These are phyloP conservation scores for Tokudaia muenninki DNA, from an alignment of 2,797 vertebrate species.

Conservation along the genomic window DNA sequence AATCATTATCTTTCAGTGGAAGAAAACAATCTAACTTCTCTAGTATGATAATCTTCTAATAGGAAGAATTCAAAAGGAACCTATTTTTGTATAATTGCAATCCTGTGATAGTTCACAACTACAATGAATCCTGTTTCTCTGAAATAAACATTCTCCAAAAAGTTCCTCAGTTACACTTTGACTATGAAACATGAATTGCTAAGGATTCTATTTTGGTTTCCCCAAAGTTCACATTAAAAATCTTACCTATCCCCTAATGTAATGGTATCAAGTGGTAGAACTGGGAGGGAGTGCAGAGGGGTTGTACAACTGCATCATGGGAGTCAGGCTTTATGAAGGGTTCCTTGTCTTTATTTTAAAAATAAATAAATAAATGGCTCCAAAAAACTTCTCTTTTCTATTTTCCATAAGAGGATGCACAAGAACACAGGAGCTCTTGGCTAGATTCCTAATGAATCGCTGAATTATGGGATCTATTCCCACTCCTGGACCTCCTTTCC, in stretches of 20 bases:
- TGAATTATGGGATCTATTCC: not conserved
- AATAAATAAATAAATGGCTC: not conserved
- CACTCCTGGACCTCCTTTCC: not conserved
- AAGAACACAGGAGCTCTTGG: not conserved
- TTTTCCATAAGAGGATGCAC: not conserved
- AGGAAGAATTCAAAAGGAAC: not conserved
- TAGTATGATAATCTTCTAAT: not conserved
- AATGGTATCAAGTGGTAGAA: not conserved
- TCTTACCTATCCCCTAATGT: not conserved
- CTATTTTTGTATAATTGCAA: not conserved
- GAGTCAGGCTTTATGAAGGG: not conserved
- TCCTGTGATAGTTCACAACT: not conserved
- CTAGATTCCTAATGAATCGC: not conserved
- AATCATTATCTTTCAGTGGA: not conserved
- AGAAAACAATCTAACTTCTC: constrained; percentile 14
- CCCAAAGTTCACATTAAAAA: too few species aligned
- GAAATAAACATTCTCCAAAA: not conserved
- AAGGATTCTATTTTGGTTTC: not conserved
- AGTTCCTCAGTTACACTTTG: not conserved
- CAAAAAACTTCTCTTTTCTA: not conserved
- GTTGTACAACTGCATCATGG: not conserved
- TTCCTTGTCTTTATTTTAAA: not conserved
- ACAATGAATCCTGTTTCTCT: not conserved
- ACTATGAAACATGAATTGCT: not conserved
- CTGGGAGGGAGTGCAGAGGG: not conserved